phyloP scores from a whole-genome alignment of 2,113 vertebrate species.

The Trematocara unimaculatum region DNA sequence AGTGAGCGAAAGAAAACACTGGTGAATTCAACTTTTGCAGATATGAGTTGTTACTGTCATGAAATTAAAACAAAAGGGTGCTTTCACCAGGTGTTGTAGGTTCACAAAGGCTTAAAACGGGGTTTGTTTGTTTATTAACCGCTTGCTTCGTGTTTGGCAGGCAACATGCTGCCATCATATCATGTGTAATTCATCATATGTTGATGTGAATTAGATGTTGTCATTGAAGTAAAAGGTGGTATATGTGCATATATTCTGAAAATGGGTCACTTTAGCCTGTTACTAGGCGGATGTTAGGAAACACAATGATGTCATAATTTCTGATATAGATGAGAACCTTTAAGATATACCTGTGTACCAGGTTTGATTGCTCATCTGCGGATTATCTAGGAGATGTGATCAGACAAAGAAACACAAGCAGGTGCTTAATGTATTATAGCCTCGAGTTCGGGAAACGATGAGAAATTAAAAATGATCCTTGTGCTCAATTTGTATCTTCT shows the following conservation, averaged over 20 bases:
- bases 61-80: too few species aligned
- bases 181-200: not conserved
- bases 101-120: not conserved
- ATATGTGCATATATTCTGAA: not conserved
- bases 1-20: not conserved
- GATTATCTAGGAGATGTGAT: not conserved
- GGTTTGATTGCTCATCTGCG: not conserved
- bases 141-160: not conserved
- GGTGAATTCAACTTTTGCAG: not conserved
- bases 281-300: not conserved
- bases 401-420: not conserved
- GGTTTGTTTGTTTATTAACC: not conserved
- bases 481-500: not conserved
- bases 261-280: not conserved
- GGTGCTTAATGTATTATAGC: not conserved
- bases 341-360: not conserved
- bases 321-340: not conserved
- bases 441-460: fast-evolving
- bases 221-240: not conserved
- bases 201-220: not conserved
- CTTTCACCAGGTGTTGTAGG: not conserved
- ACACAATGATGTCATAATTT: not conserved
- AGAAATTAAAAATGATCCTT: not conserved
- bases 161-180: not conserved
- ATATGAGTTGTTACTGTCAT: not conserved